These are phyloP conservation scores for Athrips mouffetella DNA, from an alignment of 2,888 invertebrate species.

Conservation along the genomic window DNA sequence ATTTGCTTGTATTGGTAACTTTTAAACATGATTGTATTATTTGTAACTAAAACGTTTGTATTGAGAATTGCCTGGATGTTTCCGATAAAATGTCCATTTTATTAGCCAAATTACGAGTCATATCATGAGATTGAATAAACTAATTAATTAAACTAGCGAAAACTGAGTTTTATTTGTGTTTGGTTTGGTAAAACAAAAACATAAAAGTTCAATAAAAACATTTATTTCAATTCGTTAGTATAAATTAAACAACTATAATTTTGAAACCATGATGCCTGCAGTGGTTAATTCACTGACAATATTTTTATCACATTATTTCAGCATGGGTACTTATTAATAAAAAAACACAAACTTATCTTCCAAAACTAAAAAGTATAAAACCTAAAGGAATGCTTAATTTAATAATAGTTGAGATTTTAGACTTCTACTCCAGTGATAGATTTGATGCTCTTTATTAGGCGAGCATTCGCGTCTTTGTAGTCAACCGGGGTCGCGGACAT, in stretches of 20 bases:
- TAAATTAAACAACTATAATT: constrained; percentile 1
- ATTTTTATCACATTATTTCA: neutral
- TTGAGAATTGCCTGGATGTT: constrained; percentile 41
- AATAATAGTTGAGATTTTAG: constrained; percentile 30
- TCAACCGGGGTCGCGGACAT: constrained; percentile 84
- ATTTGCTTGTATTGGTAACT: too few species aligned
- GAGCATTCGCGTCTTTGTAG: constrained; percentile 85
- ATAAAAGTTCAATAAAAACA: neutral
- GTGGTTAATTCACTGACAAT: constrained; percentile 3
- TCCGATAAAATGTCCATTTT: constrained; percentile 54
- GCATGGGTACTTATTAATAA: neutral
- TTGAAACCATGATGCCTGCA: constrained; percentile 6
- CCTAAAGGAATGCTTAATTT: too few species aligned
- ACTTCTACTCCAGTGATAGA: constrained; percentile 79
- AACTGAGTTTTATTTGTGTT: constrained; percentile 8
- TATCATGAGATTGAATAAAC: constrained; percentile 76
- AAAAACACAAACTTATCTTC: too few species aligned
- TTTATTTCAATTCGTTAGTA: neutral
- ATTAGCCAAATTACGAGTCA: constrained; percentile 75
- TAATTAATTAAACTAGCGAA: constrained; percentile 50
- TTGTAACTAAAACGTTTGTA: constrained; percentile 8
- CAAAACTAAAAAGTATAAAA: too few species aligned
- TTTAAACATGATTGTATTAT: too few species aligned
- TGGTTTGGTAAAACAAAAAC: neutral
- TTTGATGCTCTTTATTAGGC: constrained; percentile 84